These are phyloP conservation scores for Noctua janthe DNA, from an alignment of 2,888 invertebrate genomes.

Conservation along the genomic window DNA sequence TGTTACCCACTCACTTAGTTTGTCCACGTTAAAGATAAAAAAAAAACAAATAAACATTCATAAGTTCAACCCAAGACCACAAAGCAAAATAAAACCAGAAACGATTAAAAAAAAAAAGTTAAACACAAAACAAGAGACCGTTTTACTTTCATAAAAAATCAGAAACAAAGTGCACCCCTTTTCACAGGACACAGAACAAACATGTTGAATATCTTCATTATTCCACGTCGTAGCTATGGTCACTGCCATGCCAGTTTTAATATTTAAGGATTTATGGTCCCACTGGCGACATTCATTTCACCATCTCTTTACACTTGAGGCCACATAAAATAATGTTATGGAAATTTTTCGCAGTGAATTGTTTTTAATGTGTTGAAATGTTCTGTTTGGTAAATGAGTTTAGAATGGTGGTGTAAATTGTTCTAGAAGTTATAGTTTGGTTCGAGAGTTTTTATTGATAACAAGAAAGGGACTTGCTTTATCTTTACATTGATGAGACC, in stretches of 20 bases:
- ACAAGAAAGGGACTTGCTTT: background rate
- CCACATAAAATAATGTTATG: slow-evolving; percentile 70
- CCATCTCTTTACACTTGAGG: slow-evolving; percentile 77
- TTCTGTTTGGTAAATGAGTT: slow-evolving; percentile 28
- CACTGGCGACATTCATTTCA: slow-evolving; percentile 85
- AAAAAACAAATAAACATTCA: slow-evolving; percentile 4
- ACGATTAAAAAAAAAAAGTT: slow-evolving; percentile 1
- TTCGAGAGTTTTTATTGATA: background rate
- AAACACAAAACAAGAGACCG: slow-evolving; percentile 12
- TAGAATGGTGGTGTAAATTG: background rate
- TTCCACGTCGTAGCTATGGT: slow-evolving; percentile 74
- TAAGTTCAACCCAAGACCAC: background rate
- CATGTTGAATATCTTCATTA: slow-evolving; percentile 77
- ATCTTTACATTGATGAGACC: background rate
- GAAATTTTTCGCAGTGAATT: slow-evolving; percentile 50
- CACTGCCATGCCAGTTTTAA: slow-evolving; percentile 83
- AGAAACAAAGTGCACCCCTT: slow-evolving; percentile 65
- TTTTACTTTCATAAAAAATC: slow-evolving; percentile 48
- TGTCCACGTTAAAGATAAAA: background rate
- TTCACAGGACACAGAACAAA: slow-evolving; percentile 61
- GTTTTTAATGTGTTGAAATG: slow-evolving; percentile 67
- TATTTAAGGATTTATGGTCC: slow-evolving; percentile 87
- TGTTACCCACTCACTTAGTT: no score
- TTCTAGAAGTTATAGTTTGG: background rate
- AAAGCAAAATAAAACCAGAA: slow-evolving; percentile 15